A percentile compares a stretch with the other conserved stretches of the same genome.
Evolutionary conservation across 2,888 invertebrate genomes (phyloP).

Genomic region (Phrixothrix hirtus): DNA sequence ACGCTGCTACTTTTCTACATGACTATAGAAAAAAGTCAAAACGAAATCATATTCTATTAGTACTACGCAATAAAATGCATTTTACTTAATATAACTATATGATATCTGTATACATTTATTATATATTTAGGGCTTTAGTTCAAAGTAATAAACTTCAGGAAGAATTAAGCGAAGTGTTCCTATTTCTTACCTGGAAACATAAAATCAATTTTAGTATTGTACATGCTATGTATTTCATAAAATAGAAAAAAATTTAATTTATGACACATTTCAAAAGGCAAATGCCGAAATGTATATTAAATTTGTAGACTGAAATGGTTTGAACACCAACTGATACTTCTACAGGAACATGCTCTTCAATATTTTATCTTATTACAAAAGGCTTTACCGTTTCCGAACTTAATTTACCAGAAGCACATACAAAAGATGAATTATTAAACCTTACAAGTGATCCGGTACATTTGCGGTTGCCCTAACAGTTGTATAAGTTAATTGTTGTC

Average conservation of each 20-base stretch:
- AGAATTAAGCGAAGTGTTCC: constrained; percentile 5
- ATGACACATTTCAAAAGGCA: neutral
- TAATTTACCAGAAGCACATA: constrained; percentile 12
- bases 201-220: constrained; percentile 3
- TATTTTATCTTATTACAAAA: constrained; percentile 16
- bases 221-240: constrained; percentile 1
- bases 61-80: too few species aligned
- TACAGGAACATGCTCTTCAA: constrained; percentile 1
- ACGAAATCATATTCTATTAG: too few species aligned
- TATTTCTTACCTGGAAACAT: constrained; percentile 5
- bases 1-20: too few species aligned
- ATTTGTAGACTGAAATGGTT: too few species aligned
- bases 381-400: constrained; percentile 15
- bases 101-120: too few species aligned
- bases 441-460: constrained; percentile 10
- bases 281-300: constrained; percentile 16
- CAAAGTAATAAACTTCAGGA: constrained; percentile 7
- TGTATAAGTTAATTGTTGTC: constrained; percentile 20
- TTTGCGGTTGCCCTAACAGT: constrained; percentile 10
- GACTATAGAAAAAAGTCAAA: too few species aligned
- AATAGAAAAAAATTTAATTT: constrained; percentile 3
- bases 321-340: too few species aligned
- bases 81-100: too few species aligned
- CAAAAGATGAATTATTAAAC: constrained; percentile 20
- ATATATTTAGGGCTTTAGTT: constrained; percentile 5